Evolutionary conservation across 2,888 invertebrate species (phyloP).

Genomic region (Thelaira solivaga): DNA sequence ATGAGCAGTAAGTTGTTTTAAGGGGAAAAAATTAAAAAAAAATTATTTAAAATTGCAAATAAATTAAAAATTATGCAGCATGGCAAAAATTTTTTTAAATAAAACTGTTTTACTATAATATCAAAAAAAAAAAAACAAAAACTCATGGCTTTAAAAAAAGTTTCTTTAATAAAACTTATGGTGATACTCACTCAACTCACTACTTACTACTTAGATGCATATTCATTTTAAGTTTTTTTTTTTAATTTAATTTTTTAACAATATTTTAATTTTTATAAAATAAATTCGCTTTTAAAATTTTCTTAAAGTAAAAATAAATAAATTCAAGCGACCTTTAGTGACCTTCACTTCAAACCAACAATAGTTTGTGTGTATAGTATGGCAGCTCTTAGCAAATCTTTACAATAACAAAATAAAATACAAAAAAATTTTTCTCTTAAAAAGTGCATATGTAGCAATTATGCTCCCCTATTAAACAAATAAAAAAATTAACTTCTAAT

Average conservation of each 20-base stretch:
- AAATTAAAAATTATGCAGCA: conserved; percentile 45
- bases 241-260: neutral
- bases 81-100: conserved; percentile 41
- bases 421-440: conserved; percentile 30
- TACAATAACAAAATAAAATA: neutral
- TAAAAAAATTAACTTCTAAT: neutral
- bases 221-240: conserved; percentile 2
- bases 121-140: conserved; percentile 16
- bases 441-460: neutral
- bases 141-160: conserved; percentile 42
- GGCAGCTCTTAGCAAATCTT: conserved; percentile 1
- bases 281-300: conserved; percentile 2
- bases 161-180: neutral
- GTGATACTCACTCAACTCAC: too few species aligned
- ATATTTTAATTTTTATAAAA: neutral
- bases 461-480: conserved; percentile 11
- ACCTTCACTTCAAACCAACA: conserved; percentile 53
- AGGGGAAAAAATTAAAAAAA: conserved; percentile 41
- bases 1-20: conserved; percentile 70
- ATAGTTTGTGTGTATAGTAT: conserved; percentile 3
- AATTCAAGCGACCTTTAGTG: conserved; percentile 57
- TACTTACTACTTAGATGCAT: conserved; percentile 31
- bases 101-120: too few species aligned
- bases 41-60: conserved; percentile 46
- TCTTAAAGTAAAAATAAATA: conserved; percentile 8